Percentiles rank a stretch among this genome's conserved stretches.
Evolutionary conservation across 2,888 invertebrate species (phyloP).

Genomic region (Nipponacmea schrenckii): DNA sequence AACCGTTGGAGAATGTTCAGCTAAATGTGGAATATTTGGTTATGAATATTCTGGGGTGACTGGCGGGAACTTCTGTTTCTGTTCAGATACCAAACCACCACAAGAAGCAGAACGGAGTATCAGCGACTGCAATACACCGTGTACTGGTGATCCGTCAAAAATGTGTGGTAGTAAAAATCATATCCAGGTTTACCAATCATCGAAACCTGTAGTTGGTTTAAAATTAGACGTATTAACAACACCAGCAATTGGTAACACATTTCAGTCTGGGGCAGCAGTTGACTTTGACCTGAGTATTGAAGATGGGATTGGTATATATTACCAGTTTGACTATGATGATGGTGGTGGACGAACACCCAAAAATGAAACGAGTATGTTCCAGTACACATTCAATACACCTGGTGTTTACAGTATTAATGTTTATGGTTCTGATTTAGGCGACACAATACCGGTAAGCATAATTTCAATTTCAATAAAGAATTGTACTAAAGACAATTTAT

Average conservation of each 20-base stretch:
- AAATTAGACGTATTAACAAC: constrained; percentile 22
- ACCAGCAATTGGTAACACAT: constrained; percentile 6
- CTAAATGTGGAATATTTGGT: constrained; percentile 42
- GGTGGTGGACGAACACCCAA: constrained; percentile 45
- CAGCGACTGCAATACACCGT: constrained; percentile 35
- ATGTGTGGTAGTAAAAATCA: constrained; percentile 45
- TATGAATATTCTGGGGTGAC: constrained; percentile 45
- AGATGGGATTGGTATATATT: constrained; percentile 41
- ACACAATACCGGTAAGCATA: constrained; percentile 45
- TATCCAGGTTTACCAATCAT: constrained; percentile 41
- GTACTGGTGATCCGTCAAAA: constrained; percentile 33
- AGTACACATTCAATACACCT: constrained; percentile 47
- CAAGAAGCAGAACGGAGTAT: not conserved
- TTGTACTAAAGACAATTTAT: too few species aligned
- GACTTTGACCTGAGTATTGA: constrained; percentile 26
- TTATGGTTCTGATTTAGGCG: constrained; percentile 47
- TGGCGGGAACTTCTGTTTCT: constrained; percentile 45
- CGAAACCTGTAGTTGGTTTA: constrained; percentile 34
- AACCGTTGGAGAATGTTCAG: constrained; percentile 39
- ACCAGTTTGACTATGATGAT: constrained; percentile 60
- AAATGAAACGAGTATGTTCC: constrained; percentile 44
- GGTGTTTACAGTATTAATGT: constrained; percentile 55
- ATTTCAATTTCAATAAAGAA: not conserved
- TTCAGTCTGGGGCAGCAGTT: constrained; percentile 23
- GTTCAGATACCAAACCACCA: constrained; percentile 30